A percentile compares a stretch with the other conserved stretches of the same genome.
phyloP scores from a whole-genome alignment of 2,113 vertebrate species.

The Istiophorus platypterus region DNA sequence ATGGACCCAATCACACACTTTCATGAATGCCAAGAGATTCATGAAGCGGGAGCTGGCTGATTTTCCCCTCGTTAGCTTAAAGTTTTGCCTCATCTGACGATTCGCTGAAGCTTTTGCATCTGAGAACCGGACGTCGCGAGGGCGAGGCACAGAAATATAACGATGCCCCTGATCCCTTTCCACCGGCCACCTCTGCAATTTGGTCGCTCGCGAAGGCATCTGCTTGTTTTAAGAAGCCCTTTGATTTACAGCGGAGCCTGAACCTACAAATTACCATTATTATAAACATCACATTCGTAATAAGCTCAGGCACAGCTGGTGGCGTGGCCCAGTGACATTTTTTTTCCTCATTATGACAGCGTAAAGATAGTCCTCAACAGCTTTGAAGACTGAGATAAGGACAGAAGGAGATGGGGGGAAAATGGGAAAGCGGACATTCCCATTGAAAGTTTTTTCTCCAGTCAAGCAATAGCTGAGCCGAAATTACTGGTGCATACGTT shows the following conservation, averaged over 20 bases:
- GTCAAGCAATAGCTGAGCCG: background rate
- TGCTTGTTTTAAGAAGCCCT: background rate
- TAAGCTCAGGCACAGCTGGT: background rate
- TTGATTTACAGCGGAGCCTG: background rate
- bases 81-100: conserved; percentile 14
- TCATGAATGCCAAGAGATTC: conserved; percentile 14
- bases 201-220: background rate
- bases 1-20: conserved; percentile 3
- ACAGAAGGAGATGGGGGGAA: background rate
- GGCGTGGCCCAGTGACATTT: background rate
- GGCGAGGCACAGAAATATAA: conserved; percentile 1
- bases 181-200: background rate
- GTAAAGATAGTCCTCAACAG: background rate
- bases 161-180: conserved; percentile 19
- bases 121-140: background rate
- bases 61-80: conserved; percentile 43
- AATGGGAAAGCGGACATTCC: background rate
- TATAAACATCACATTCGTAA: background rate
- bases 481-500: background rate
- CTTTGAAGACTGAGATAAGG: background rate
- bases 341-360: conserved; percentile 30
- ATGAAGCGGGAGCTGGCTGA: conserved; percentile 20
- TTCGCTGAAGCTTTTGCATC: conserved; percentile 30
- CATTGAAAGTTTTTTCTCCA: background rate
- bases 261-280: background rate